These are phyloP conservation scores for Stenodera caucasica DNA, from an alignment of 2,888 invertebrate genomes.

Conservation along the genomic window DNA sequence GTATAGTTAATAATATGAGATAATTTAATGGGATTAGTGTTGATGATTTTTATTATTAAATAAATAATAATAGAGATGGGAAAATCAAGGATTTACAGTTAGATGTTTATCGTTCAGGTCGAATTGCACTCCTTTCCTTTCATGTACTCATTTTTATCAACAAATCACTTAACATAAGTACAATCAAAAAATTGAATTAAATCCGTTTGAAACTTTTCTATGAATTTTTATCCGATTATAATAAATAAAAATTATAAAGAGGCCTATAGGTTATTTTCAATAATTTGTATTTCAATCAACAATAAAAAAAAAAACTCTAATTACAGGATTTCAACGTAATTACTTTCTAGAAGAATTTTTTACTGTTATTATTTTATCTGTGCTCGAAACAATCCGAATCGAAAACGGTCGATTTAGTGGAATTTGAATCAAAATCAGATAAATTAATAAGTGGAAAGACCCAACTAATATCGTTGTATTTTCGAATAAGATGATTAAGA, in stretches of 20 bases:
- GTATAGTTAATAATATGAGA: background rate
- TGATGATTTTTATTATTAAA: background rate
- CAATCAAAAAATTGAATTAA: background rate
- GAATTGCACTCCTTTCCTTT: background rate
- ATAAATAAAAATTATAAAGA: background rate
- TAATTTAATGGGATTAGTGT: background rate
- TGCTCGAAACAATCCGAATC: too few species aligned
- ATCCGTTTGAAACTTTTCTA: background rate
- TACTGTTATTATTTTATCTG: too few species aligned
- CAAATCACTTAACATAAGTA: background rate
- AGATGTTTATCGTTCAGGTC: background rate
- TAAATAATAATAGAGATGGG: background rate
- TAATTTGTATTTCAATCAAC: too few species aligned
- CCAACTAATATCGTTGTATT: too few species aligned
- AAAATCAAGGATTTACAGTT: background rate
- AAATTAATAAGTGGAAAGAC: too few species aligned
- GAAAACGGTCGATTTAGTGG: too few species aligned
- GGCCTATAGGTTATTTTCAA: too few species aligned
- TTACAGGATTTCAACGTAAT: too few species aligned
- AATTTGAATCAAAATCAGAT: too few species aligned
- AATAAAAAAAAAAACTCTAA: too few species aligned
- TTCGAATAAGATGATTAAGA: too few species aligned
- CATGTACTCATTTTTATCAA: background rate
- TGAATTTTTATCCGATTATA: background rate
- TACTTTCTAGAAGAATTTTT: too few species aligned